Conservation (phyloP, 1,140 invertebrate genomes). For the Saccostrea echinata region DNA sequence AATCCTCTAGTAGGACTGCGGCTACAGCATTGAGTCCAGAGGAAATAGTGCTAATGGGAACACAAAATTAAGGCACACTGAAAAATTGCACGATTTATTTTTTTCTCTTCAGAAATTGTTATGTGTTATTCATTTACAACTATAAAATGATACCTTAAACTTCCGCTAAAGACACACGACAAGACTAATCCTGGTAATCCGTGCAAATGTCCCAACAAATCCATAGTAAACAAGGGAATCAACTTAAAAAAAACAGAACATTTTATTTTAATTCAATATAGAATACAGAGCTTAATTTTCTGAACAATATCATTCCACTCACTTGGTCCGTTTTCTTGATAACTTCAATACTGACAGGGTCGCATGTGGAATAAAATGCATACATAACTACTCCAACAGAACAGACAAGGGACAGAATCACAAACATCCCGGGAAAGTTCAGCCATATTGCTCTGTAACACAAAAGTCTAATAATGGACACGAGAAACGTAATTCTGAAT, state of each 20-base stretch:
- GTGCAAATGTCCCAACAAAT: slow-evolving; percentile 85
- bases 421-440: slow-evolving; percentile 86
- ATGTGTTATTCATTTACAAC: background rate
- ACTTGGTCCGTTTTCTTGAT: slow-evolving; percentile 80
- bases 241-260: slow-evolving; percentile 81
- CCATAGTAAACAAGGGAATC: slow-evolving; percentile 89
- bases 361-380: slow-evolving; percentile 88
- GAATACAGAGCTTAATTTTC: too few species aligned
- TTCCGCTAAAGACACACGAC: slow-evolving; percentile 90
- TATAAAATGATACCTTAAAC: slow-evolving; percentile 83
- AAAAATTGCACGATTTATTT: too few species aligned
- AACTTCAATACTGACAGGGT: slow-evolving; percentile 85
- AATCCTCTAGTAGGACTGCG: slow-evolving; percentile 92
- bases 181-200: slow-evolving; percentile 93
- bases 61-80: too few species aligned
- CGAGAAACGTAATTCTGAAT: too few species aligned
- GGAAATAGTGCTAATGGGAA: slow-evolving; percentile 88
- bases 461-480: background rate
- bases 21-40: slow-evolving; percentile 94
- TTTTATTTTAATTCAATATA: too few species aligned
- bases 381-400: slow-evolving; percentile 91
- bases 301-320: background rate
- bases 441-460: slow-evolving; percentile 85
- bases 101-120: background rate
- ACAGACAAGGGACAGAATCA: slow-evolving; percentile 89